phyloP scores from a whole-genome alignment of 1,140 invertebrate genomes.

The Asbolus verrucosus region DNA sequence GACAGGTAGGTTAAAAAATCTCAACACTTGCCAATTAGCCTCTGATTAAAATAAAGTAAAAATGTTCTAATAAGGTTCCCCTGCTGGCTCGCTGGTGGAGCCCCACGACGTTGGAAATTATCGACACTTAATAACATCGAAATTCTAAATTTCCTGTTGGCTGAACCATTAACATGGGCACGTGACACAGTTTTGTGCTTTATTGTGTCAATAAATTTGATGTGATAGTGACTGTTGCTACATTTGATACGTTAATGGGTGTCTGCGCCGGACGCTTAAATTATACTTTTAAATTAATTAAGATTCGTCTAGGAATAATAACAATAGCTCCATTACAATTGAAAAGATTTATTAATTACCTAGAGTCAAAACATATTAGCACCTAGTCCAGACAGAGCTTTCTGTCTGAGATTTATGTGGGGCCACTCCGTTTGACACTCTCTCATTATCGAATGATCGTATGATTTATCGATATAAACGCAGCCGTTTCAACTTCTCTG shows the following conservation, averaged over 20 bases:
- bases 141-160: too few species aligned
- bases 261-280: constrained; percentile 1
- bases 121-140: too few species aligned
- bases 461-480: constrained; percentile 18
- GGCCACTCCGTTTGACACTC: constrained; percentile 33
- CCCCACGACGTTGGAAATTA: too few species aligned
- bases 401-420: constrained; percentile 18
- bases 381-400: constrained; percentile 1
- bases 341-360: constrained; percentile 26
- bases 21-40: too few species aligned
- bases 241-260: constrained; percentile 23
- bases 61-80: too few species aligned
- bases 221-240: constrained; percentile 15
- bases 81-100: too few species aligned
- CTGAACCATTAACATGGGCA: too few species aligned
- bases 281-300: constrained; percentile 31
- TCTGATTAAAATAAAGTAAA: too few species aligned
- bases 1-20: too few species aligned
- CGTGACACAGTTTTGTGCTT: too few species aligned
- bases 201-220: constrained; percentile 24
- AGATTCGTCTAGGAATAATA: background rate
- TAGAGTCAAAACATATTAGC: constrained; percentile 33
- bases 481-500: constrained; percentile 16
- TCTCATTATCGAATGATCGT: constrained; percentile 32
- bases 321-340: constrained; percentile 5